Evolutionary conservation across 1,140 invertebrate species (phyloP).

Genomic region (Grapholita molesta): DNA sequence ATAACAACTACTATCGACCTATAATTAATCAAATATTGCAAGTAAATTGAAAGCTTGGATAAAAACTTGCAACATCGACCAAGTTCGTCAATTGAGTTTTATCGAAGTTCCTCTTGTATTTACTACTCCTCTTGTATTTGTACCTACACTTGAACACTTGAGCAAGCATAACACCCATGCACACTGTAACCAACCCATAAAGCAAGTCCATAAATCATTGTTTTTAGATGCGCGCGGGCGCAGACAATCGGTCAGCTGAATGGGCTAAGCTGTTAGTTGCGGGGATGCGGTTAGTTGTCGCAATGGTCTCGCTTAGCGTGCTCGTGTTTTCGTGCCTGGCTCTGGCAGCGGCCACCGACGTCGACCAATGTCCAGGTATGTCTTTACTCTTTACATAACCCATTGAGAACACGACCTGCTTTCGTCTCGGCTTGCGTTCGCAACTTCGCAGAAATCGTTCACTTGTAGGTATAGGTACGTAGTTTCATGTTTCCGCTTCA

Average conservation of each 20-base stretch:
- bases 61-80: too few relatives aligned
- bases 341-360: slow-evolving; percentile 34
- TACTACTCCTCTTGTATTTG: too few relatives aligned
- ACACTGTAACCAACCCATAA: too few relatives aligned
- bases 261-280: not conserved
- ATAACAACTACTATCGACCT: too few relatives aligned
- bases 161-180: too few relatives aligned
- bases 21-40: too few relatives aligned
- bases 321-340: slow-evolving; percentile 37
- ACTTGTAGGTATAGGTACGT: not conserved
- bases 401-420: slow-evolving; percentile 33
- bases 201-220: too few relatives aligned
- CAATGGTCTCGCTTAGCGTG: slow-evolving; percentile 38
- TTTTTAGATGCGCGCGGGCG: not conserved
- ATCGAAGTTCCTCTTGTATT: too few relatives aligned
- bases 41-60: too few relatives aligned
- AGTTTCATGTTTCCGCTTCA: not conserved
- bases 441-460: slow-evolving; percentile 14
- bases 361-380: slow-evolving; percentile 47
- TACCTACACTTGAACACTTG: too few relatives aligned
- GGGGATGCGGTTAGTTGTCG: slow-evolving; percentile 28
- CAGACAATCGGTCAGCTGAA: not conserved
- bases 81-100: too few relatives aligned
- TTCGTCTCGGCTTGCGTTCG: slow-evolving; percentile 32
- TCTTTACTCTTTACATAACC: slow-evolving; percentile 33